Evolutionary conservation across 23 tunicate genomes (phyloP).

Genomic region (Oikopleura albicans): DNA sequence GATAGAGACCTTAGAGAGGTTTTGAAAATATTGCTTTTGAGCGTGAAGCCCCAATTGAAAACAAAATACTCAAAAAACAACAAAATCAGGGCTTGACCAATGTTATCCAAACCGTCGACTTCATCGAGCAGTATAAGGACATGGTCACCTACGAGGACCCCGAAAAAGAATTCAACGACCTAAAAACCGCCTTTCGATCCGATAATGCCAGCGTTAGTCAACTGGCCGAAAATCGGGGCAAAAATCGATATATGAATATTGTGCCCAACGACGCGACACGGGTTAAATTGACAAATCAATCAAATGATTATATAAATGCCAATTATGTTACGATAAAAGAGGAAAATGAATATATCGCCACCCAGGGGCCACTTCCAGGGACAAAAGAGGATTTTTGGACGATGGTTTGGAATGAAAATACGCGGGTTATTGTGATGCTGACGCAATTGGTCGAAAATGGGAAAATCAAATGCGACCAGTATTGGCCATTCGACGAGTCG

Average conservation of each 20-base stretch:
- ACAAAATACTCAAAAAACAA: not conserved
- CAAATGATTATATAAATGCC: not conserved
- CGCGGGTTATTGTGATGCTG: not conserved
- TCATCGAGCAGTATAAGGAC: conserved; percentile 9
- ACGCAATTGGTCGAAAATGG: conserved; percentile 1
- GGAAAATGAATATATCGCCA: not conserved
- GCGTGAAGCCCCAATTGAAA: not conserved
- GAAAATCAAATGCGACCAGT: not conserved
- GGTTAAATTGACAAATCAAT: not conserved
- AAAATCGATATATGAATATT: not conserved
- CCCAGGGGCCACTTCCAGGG: conserved; percentile 11
- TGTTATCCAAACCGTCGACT: not conserved
- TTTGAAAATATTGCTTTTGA: not conserved
- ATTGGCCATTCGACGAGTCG: conserved; percentile 13
- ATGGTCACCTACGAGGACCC: conserved; percentile 5
- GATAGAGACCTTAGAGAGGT: too few relatives aligned
- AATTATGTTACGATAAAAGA: not conserved
- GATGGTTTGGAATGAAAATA: not conserved
- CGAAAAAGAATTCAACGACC: not conserved
- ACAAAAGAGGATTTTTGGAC: conserved; percentile 7
- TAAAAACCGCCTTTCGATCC: not conserved
- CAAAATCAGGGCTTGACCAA: not conserved
- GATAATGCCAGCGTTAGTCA: not conserved
- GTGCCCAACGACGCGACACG: not conserved
- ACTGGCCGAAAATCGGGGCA: conserved; percentile 9